Percentiles rank a stretch among this genome's conserved stretches.
Evolutionary conservation across 2,113 vertebrate species (phyloP).

Genomic region (Spilogale gracilis): DNA sequence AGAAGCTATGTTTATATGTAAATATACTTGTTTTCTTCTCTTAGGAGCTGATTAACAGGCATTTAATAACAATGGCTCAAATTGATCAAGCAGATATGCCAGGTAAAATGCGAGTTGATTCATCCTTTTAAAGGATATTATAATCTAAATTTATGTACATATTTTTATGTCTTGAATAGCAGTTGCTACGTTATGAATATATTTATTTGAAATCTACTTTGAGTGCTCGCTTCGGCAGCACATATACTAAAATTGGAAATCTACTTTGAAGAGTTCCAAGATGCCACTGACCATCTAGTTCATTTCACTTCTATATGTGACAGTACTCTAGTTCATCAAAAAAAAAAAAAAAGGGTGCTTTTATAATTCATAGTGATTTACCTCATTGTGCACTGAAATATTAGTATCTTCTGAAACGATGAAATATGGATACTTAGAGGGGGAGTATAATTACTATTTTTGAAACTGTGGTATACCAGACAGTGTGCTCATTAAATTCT

Average conservation of each 20-base stretch:
- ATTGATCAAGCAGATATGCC: constrained; percentile 98
- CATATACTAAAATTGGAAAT: too few species aligned
- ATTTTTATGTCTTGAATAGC: constrained; percentile 13
- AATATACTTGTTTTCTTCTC: constrained; percentile 71
- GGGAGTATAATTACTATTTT: background rate
- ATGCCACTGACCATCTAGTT: background rate
- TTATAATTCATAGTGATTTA: constrained; percentile 1
- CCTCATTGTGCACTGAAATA: background rate
- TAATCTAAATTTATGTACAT: background rate
- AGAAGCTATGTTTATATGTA: constrained; percentile 39
- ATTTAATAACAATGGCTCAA: constrained; percentile 99
- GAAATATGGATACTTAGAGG: background rate
- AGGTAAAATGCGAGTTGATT: constrained; percentile 88
- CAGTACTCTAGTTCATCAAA: background rate
- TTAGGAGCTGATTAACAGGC: constrained; percentile 99
- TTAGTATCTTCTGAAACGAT: constrained; percentile 8
- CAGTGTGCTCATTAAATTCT: background rate
- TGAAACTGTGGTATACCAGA: background rate
- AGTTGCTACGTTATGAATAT: background rate
- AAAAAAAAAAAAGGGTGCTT: background rate
- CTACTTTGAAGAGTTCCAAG: background rate
- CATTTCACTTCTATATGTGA: background rate
- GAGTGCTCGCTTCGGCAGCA: too few species aligned
- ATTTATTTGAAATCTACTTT: constrained; percentile 4
- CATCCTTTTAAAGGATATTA: background rate